Conservation (phyloP, 2,888 invertebrate genomes). For the Luffia ferchaultella region DNA sequence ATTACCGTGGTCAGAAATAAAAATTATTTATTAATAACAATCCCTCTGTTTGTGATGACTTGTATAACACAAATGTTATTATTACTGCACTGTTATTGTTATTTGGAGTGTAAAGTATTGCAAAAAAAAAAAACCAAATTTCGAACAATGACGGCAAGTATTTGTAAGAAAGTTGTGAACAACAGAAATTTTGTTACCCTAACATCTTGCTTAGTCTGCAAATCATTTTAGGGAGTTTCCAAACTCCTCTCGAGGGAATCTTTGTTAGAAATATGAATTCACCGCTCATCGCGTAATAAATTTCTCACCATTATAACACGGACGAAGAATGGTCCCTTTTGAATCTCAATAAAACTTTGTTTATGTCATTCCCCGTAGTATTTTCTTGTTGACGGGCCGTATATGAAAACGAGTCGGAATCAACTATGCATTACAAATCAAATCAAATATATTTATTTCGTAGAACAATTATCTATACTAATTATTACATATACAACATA, state of each 20-base stretch:
- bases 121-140: too few relatives aligned
- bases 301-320: slow-evolving; percentile 36
- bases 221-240: slow-evolving; percentile 25
- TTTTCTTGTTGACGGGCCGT: not conserved
- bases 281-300: slow-evolving; percentile 33
- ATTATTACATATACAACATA: too few relatives aligned
- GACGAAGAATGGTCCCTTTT: slow-evolving; percentile 22
- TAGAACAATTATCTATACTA: too few relatives aligned
- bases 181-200: slow-evolving; percentile 6
- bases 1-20: too few relatives aligned
- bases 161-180: not conserved
- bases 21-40: too few relatives aligned
- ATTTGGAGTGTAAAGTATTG: too few relatives aligned
- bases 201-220: slow-evolving; percentile 18
- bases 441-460: too few relatives aligned
- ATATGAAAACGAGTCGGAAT: too few relatives aligned
- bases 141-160: not conserved
- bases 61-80: too few relatives aligned
- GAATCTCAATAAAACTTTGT: slow-evolving; percentile 37
- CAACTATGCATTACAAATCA: too few relatives aligned
- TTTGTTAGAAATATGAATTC: slow-evolving; percentile 28
- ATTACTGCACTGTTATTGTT: too few relatives aligned
- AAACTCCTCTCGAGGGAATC: slow-evolving; percentile 24
- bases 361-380: slow-evolving; percentile 14
- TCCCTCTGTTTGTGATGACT: too few relatives aligned